Conservation (phyloP, 2,113 vertebrate species). For the Lipotes vexillifer region DNA sequence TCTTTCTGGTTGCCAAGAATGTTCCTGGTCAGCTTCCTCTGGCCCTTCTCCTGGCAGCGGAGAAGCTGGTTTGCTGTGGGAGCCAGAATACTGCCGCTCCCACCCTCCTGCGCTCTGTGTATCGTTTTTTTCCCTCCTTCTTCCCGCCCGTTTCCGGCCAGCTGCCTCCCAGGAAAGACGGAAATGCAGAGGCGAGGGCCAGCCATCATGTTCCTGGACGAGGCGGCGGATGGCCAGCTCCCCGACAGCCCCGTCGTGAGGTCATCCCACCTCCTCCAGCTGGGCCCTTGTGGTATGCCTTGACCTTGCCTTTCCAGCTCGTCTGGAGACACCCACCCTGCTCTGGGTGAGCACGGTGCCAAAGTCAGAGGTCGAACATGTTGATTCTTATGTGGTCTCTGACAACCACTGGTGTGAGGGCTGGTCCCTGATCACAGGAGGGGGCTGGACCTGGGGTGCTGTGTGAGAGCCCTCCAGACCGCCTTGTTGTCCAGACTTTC, state of each 20-base stretch:
- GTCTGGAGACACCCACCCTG: background rate
- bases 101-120: fast-evolving
- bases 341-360: no score
- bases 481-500: background rate
- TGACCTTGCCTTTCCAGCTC: conserved; percentile 50
- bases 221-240: background rate
- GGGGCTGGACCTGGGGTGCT: background rate
- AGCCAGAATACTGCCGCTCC: background rate
- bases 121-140: background rate
- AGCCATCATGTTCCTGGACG: conserved; percentile 24
- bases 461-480: background rate
- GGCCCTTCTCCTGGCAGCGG: background rate
- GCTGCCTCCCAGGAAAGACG: background rate
- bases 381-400: background rate
- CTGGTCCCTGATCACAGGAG: fast-evolving
- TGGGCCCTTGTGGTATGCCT: conserved; percentile 53
- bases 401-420: fast-evolving
- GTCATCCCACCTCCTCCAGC: conserved; percentile 59
- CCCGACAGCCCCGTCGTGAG: conserved; percentile 41
- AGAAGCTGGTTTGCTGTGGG: background rate
- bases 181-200: conserved; percentile 59
- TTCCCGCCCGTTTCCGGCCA: background rate
- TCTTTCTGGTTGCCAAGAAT: background rate
- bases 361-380: background rate
- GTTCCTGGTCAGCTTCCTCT: background rate